These are phyloP conservation scores for honey bee (Apis mellifera) DNA, from an alignment of 1,140 invertebrate genomes.

Conservation along the genomic window DNA sequence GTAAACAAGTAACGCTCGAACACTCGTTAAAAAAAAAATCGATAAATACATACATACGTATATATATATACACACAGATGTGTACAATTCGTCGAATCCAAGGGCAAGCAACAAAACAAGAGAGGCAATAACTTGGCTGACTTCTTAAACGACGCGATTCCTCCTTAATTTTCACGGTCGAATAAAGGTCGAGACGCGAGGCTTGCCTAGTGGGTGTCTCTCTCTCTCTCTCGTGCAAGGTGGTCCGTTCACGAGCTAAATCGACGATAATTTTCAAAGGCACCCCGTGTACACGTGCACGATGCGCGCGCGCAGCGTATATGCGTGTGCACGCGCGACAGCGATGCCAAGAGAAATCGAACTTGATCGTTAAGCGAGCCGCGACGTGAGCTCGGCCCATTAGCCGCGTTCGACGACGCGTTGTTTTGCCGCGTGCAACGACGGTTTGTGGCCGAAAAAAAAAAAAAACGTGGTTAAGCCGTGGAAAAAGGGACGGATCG, in stretches of 20 bases:
- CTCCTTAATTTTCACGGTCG: no score
- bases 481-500: no score
- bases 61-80: no score
- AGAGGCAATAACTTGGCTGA: no score
- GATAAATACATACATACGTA: no score
- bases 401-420: conserved; percentile 72
- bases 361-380: conserved; percentile 78
- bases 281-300: conserved; percentile 63
- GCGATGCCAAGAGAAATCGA: conserved; percentile 79
- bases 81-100: no score
- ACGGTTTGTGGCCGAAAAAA: neutral
- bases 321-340: conserved; percentile 61
- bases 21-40: no score
- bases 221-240: neutral
- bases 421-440: conserved; percentile 34
- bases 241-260: conserved; percentile 25
- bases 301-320: neutral
- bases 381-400: conserved; percentile 75
- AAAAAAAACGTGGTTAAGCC: neutral
- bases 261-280: conserved; percentile 66
- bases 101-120: no score
- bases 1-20: no score
- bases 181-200: neutral
- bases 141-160: no score
- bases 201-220: no score